Base-by-base conservation (phyloP, 2,888 invertebrate species). In the Tachina fera region DNA sequence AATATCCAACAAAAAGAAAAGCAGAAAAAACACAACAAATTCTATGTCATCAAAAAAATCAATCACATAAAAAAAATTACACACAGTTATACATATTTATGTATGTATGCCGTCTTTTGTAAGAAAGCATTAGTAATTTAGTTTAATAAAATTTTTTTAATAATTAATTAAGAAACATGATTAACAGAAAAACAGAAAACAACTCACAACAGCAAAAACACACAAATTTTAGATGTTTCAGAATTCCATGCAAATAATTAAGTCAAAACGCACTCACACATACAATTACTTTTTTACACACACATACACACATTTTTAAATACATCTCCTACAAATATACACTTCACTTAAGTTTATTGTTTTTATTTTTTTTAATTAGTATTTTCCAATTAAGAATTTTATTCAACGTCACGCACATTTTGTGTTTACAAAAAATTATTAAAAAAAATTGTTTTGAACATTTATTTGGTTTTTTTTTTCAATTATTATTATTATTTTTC, bases 1-100 rank as follows among this genome's bases (percentile, higher is more conserved):
- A 65, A 53, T 43, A 19, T 77, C 53, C 11, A 75, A 43, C 47
- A 63, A n/a, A 68, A 84, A 63, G 58, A 47, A 68, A 14, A 60
- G 76, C 41, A 49, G 63, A 84, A 63, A 51, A 47, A 68, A 14
- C 45, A 80, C 41, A 49, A 68, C 19, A 70, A 70, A 67, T 78
- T 82, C 77, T 78, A 72, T 61, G 72, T 80, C 84, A 84, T 79
- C 53, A 13, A 68, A 61, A 77, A 61, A 77, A 75, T 14, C 19
- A 60, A 58, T 41, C 49, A 49, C 72, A 84, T 45, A 58, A 78
- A 58, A 31, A 39, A 63, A 60, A 71, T 19, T 67, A 65, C 43
- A 60, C 31, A 31, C 1, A 6, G 0, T 6, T 31, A 0, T 31
- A 31, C 31, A 31, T 31, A 31, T 6, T 6, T 31, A 6, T 31